These are phyloP conservation scores for Amblyteles armatorius DNA, from an alignment of 2,888 invertebrate genomes.

Conservation along the genomic window DNA sequence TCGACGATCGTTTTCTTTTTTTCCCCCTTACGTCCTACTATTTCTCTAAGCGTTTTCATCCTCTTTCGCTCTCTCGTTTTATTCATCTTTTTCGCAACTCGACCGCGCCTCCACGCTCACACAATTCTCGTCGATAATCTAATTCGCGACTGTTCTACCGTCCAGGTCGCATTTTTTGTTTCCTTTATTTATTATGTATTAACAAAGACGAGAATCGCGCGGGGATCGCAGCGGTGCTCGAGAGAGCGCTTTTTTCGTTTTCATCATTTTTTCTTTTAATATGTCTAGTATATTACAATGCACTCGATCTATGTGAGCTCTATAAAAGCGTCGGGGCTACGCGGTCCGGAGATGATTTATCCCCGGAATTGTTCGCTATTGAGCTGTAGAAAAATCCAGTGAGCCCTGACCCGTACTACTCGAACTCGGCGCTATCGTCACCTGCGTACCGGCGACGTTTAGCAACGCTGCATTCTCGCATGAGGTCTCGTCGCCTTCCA, in stretches of 20 bases:
- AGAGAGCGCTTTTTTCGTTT: constrained; percentile 13
- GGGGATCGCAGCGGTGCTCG: constrained; percentile 18
- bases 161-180: constrained; percentile 25
- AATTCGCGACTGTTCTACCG: constrained; percentile 45
- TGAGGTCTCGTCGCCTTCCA: constrained; percentile 84
- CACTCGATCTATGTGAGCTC: constrained; percentile 48
- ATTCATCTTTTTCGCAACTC: constrained; percentile 3
- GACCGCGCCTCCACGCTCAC: neutral
- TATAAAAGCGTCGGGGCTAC: constrained; percentile 61
- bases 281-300: constrained; percentile 46
- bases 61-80: constrained; percentile 12
- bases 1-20: constrained; percentile 41
- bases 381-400: constrained; percentile 50
- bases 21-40: constrained; percentile 23
- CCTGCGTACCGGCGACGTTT: constrained; percentile 83
- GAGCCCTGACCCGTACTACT: constrained; percentile 56
- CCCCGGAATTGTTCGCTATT: constrained; percentile 63
- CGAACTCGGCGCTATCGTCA: constrained; percentile 76
- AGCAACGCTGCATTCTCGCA: constrained; percentile 87
- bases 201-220: constrained; percentile 12
- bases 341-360: constrained; percentile 47
- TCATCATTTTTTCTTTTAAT: constrained; percentile 13
- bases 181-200: neutral
- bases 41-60: constrained; percentile 47
- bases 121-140: constrained; percentile 17